Percentiles rank a stretch among this genome's conserved stretches.
Evolutionary conservation across 2,113 vertebrate species (phyloP).

Genomic region (Lasiurus borealis): DNA sequence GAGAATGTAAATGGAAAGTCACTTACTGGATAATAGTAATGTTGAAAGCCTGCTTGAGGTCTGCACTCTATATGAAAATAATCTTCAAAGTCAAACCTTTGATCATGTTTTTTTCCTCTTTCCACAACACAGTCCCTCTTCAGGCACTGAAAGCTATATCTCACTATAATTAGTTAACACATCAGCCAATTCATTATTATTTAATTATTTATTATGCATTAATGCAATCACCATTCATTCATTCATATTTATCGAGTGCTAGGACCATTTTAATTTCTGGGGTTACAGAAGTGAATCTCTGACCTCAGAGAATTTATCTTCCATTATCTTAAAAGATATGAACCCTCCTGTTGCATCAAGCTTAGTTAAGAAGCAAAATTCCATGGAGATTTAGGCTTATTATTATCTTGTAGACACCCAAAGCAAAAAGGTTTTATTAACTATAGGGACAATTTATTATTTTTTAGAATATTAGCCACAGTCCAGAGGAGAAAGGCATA

Average conservation of each 20-base stretch:
- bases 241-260: slow-evolving; percentile 6
- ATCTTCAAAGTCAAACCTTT: slow-evolving; percentile 11
- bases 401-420: not conserved
- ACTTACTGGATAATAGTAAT: not conserved
- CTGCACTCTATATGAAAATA: not conserved
- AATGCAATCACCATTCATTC: not conserved
- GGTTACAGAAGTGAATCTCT: not conserved
- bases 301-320: not conserved
- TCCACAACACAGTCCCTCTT: not conserved
- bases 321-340: not conserved
- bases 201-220: slow-evolving; percentile 11
- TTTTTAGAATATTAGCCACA: not conserved
- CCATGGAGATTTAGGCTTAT: not conserved
- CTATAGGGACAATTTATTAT: not conserved
- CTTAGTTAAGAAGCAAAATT: not conserved
- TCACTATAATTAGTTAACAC: not conserved
- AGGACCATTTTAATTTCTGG: not conserved
- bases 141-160: not conserved
- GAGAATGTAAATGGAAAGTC: not conserved
- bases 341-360: not conserved
- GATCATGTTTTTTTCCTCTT: not conserved
- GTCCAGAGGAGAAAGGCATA: not conserved
- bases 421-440: not conserved
- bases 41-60: not conserved
- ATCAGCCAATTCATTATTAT: not conserved